Conservation (phyloP, 1,140 invertebrate genomes). For the Zophobas morio region DNA sequence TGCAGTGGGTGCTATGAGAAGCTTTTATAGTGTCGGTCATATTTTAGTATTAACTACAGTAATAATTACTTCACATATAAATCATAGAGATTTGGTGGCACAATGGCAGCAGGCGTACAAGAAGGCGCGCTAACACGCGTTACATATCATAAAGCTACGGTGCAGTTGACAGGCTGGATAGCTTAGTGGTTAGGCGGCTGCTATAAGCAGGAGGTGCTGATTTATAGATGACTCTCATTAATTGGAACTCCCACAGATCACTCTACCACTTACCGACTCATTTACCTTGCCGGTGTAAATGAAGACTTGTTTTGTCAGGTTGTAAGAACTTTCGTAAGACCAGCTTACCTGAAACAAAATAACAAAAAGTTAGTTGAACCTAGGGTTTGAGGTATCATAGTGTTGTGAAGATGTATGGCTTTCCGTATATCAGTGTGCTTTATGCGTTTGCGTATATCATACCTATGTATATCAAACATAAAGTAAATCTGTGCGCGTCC, state of each 20-base stretch:
- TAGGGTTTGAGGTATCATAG: too few species aligned
- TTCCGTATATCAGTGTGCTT: too few species aligned
- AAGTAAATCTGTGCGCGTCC: too few species aligned
- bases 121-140: constrained; percentile 52
- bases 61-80: constrained; percentile 37
- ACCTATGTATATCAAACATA: too few species aligned
- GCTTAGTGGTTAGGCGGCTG: constrained; percentile 50
- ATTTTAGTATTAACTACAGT: constrained; percentile 36
- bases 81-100: constrained; percentile 38
- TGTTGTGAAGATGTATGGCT: too few species aligned
- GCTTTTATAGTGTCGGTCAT: constrained; percentile 22
- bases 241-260: constrained; percentile 47
- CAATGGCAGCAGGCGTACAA: constrained; percentile 45
- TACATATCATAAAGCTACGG: constrained; percentile 51
- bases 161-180: constrained; percentile 48
- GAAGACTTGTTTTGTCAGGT: background rate
- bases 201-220: constrained; percentile 44
- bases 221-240: constrained; percentile 51
- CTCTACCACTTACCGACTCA: constrained; percentile 32
- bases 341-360: constrained; percentile 15
- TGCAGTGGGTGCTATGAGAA: constrained; percentile 15
- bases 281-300: constrained; percentile 20
- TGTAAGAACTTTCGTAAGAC: background rate
- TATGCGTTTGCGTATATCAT: too few species aligned
- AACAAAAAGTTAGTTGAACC: background rate